Evolutionary conservation across 2,888 invertebrate species (phyloP), one percentile per base, ranked within the genome.

Genomic region (Plebejus anna): DNA sequence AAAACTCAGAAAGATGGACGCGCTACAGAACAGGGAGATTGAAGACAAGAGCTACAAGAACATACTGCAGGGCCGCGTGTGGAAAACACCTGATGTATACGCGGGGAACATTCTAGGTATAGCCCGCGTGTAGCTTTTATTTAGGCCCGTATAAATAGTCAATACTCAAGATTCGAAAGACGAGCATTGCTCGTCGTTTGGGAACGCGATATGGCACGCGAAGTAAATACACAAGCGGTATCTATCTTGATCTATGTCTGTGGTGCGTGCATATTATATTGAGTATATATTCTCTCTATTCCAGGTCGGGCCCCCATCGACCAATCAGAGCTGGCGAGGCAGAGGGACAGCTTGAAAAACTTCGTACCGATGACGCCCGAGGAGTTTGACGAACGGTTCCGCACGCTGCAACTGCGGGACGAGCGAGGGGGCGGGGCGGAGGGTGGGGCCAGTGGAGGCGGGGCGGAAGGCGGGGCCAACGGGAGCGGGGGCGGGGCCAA

Each of bases 1-100:
- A 78, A 95, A 94, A 75, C 91, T 95, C 0, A 94, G 95, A 7
- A 90, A 89, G 73, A 84, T 91, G 89, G 90, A 91, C 81, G 88
- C 89, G 0, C 83, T 91, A 0, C 88, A 89, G 72, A 90, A 89
- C 83, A 78, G 83, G 3, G 87, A 87, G 59, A 75, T 79, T 0
- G 81, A 83, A 0, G 80, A 83, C 2, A 78, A 79, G 16, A 84
- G 87, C 77, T 84, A 84, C 81, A 83, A 81, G 70, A 80, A 80
- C 77, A 78, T 80, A 2, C 79, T 84, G 36, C 86, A 82, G 75
- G 85, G 85, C 2, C 83, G 84, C 16, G 83, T 83, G 38, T 82
- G 82, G 82, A 80, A 78, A 78, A 57, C 47, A 2, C 77, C 79
- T 38, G 77, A 79, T 7, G n/a, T 79, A 16, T 75, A 80, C 42